These are phyloP conservation scores for Manis pentadactyla DNA, from an alignment of 2,797 vertebrate species.

Conservation along the genomic window DNA sequence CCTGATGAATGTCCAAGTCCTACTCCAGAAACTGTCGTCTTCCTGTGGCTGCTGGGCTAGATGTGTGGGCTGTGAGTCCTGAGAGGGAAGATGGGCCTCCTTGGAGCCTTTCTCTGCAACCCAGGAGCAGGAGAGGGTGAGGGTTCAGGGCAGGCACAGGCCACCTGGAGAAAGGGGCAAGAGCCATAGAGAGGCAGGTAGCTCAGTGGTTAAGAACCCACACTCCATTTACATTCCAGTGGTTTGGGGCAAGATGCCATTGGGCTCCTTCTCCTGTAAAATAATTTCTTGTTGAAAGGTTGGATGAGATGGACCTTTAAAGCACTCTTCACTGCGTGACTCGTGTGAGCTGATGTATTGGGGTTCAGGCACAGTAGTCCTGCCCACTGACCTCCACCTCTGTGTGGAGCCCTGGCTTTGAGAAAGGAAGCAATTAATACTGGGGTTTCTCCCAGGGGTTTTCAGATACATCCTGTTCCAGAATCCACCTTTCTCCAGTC, in stretches of 20 bases:
- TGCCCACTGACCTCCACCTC: not conserved
- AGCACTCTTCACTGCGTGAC: not conserved
- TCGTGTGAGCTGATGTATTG: not conserved
- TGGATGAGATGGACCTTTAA: not conserved
- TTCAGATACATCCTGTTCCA: not conserved
- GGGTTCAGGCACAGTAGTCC: not conserved
- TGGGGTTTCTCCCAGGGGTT: not conserved
- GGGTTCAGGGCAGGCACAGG: not conserved
- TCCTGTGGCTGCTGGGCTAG: not conserved
- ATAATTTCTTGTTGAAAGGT: not conserved
- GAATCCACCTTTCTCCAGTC: not conserved
- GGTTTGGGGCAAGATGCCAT: not conserved
- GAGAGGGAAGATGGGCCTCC: not conserved
- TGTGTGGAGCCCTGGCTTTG: not conserved
- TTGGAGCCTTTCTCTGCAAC: not conserved
- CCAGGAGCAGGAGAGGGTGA: not conserved
- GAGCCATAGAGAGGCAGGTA: not conserved
- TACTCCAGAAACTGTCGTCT: not conserved
- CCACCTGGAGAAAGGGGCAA: not conserved
- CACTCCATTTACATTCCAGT: not conserved
- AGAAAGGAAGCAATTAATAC: not conserved
- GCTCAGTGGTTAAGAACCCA: not conserved
- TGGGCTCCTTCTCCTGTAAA: not conserved
- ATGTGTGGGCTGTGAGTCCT: not conserved
- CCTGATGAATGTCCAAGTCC: not conserved